These are phyloP conservation scores for Sceliomorpha sp. DNA, from an alignment of 2,888 invertebrate genomes.

Conservation along the genomic window DNA sequence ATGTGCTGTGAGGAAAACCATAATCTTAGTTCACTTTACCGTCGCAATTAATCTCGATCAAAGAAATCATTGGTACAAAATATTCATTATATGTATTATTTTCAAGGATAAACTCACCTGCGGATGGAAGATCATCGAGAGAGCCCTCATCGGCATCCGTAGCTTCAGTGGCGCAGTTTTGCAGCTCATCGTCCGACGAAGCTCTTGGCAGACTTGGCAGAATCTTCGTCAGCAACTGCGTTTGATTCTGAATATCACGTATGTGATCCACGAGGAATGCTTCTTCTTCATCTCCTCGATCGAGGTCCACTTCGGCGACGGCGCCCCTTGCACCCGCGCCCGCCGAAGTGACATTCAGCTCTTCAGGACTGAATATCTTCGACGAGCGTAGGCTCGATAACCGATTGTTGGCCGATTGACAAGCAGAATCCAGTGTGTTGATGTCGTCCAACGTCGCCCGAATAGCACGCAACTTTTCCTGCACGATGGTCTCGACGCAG, in stretches of 20 bases:
- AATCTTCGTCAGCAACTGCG: slow-evolving; percentile 89
- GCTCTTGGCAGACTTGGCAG: slow-evolving; percentile 90
- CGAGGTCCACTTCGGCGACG: slow-evolving; percentile 71
- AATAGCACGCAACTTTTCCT: slow-evolving; percentile 92
- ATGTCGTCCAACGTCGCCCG: slow-evolving; percentile 93
- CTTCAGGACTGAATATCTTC: slow-evolving; percentile 85
- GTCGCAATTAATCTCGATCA: no score
- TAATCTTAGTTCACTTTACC: no score
- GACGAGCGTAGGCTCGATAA: slow-evolving; percentile 89
- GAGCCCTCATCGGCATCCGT: slow-evolving; percentile 90
- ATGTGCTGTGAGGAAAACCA: no score
- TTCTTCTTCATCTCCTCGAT: slow-evolving; percentile 86
- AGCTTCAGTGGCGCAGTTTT: slow-evolving; percentile 85
- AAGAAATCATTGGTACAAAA: no score
- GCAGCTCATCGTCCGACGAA: slow-evolving; percentile 93
- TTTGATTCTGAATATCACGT: slow-evolving; percentile 90
- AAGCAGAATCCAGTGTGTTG: slow-evolving; percentile 92
- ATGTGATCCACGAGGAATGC: slow-evolving; percentile 89
- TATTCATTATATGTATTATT: no score
- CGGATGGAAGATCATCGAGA: slow-evolving; percentile 81
- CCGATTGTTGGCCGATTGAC: slow-evolving; percentile 90
- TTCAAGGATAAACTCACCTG: slow-evolving; percentile 73
- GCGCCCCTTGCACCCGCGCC: slow-evolving; percentile 65
- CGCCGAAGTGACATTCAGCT: slow-evolving; percentile 77
- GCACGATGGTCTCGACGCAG: slow-evolving; percentile 94